Percentiles rank a stretch among this genome's conserved stretches.
Evolutionary conservation across 2,888 invertebrate species (phyloP).

Genomic region (Sussaba pulchella): DNA sequence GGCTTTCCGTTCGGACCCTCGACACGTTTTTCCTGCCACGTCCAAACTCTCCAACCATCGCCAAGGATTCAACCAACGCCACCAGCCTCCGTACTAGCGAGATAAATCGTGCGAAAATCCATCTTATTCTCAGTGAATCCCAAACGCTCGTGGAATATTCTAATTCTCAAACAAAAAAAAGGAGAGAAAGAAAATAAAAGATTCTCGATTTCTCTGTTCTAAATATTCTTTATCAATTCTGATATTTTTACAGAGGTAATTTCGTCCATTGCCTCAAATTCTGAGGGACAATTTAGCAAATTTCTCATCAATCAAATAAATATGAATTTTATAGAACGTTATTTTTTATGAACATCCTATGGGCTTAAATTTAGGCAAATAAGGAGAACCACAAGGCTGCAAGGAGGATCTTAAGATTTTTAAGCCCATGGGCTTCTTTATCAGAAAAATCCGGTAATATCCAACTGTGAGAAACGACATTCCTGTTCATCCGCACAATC

Average conservation of each 20-base stretch:
- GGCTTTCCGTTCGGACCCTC: conserved; percentile 3
- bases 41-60: background rate
- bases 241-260: background rate
- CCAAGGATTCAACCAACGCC: background rate
- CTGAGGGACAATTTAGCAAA: too few species aligned
- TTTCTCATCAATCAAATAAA: too few species aligned
- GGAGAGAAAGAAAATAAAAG: background rate
- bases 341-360: too few species aligned
- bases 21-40: conserved; percentile 26
- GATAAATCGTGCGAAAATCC: conserved; percentile 14
- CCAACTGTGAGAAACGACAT: conserved; percentile 44
- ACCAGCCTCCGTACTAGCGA: background rate
- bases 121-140: background rate
- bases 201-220: background rate
- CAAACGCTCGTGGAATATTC: conserved; percentile 3
- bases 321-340: too few species aligned
- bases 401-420: too few species aligned
- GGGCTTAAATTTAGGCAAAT: too few species aligned
- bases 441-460: background rate
- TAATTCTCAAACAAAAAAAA: conserved; percentile 18
- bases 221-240: background rate
- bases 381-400: too few species aligned
- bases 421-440: too few species aligned
- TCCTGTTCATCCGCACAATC: conserved; percentile 11
- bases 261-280: too few species aligned